Conservation (phyloP, 2,797 vertebrate species). For the Spatula clypeata region DNA sequence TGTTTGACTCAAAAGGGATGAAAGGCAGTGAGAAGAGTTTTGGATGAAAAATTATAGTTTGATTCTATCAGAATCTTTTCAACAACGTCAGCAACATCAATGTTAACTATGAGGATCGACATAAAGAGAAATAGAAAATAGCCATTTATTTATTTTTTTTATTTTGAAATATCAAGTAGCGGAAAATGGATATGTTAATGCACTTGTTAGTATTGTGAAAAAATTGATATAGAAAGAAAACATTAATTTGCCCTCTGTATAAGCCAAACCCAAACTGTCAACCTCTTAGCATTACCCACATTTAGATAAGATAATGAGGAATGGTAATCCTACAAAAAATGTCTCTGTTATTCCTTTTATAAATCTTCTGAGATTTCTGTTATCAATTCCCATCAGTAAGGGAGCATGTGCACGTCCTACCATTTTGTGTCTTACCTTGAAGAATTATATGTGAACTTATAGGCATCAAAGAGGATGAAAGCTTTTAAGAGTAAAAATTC, state of each 20-base stretch:
- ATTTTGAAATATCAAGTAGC: not conserved
- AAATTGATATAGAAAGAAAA: not conserved
- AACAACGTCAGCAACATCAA: not conserved
- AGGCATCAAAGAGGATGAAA: not conserved
- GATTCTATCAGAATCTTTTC: not conserved
- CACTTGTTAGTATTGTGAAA: not conserved
- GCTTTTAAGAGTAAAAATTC: not conserved
- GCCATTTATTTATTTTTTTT: not conserved
- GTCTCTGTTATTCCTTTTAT: not conserved
- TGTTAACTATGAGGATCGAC: not conserved
- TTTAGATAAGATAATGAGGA: not conserved
- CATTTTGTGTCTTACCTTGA: not conserved
- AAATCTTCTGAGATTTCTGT: not conserved
- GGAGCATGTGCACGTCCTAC: fast-evolving
- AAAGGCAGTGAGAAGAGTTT: not conserved
- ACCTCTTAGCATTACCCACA: not conserved
- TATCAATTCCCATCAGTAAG: not conserved
- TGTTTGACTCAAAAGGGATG: not conserved
- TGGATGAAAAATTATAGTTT: not conserved
- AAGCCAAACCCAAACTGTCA: not conserved
- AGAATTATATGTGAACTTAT: not conserved
- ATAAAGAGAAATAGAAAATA: not conserved
- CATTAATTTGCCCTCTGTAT: not conserved
- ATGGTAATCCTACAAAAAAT: not conserved
- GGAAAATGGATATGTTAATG: not conserved